phyloP scores from a whole-genome alignment of 1,140 invertebrate species.

The Heliconius hermathena region DNA sequence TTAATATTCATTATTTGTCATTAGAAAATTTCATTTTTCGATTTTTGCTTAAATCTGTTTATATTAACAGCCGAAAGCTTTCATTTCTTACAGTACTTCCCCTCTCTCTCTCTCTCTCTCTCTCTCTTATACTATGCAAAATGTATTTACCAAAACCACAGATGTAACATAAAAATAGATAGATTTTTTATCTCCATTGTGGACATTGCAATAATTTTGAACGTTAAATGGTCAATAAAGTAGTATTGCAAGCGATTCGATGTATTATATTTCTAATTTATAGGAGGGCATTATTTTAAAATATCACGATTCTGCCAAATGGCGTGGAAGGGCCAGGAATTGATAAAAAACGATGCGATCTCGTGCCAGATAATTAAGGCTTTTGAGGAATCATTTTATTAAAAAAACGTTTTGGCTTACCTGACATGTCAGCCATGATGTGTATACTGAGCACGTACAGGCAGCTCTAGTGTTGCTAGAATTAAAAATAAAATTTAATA shows the following conservation, averaged over 20 bases:
- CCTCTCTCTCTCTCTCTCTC: no score
- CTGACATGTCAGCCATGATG: constrained; percentile 68
- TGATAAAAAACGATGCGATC: constrained; percentile 73
- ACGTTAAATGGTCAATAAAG: constrained; percentile 31
- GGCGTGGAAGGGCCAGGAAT: constrained; percentile 53
- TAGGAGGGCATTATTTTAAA: constrained; percentile 48
- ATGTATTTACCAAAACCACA: neutral
- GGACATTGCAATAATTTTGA: constrained; percentile 6
- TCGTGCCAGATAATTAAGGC: constrained; percentile 77
- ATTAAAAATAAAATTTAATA: neutral
- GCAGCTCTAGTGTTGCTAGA: constrained; percentile 33
- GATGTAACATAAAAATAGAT: neutral
- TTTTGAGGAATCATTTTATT: constrained; percentile 70
- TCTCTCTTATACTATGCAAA: no score
- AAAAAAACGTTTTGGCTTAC: constrained; percentile 70
- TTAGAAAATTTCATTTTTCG: no score
- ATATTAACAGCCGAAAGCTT: neutral
- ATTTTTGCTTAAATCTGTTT: neutral
- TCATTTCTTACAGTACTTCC: neutral
- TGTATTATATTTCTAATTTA: constrained; percentile 56
- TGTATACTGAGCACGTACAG: constrained; percentile 46
- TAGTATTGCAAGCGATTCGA: constrained; percentile 21
- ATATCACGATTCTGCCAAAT: constrained; percentile 57
- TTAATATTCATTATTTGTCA: no score
- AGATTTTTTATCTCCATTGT: neutral